These are phyloP conservation scores for human DNA, from an alignment of 2,113 vertebrate genomes.

Conservation along the genomic window DNA sequence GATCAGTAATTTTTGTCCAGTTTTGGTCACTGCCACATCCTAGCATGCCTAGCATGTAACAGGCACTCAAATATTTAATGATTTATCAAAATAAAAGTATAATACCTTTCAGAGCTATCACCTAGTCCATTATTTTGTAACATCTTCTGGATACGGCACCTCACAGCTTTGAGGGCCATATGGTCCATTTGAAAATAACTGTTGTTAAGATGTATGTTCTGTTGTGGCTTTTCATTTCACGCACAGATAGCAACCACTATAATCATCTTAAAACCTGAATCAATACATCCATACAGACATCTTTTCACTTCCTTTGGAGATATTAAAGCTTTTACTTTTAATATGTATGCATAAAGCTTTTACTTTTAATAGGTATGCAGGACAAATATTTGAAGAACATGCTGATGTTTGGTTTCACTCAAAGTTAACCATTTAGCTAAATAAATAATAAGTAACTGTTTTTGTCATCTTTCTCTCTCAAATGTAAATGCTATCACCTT, in stretches of 20 bases:
- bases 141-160: neutral
- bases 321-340: neutral
- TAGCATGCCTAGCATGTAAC: neutral
- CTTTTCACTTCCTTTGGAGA: conserved; percentile 28
- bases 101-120: neutral
- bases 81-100: neutral
- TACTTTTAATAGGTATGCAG: neutral
- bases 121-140: neutral
- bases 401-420: neutral
- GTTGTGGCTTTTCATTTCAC: neutral
- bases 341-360: neutral
- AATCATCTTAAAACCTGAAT: neutral
- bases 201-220: neutral
- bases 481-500: neutral
- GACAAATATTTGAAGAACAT: neutral
- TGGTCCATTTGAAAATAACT: neutral
- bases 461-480: conserved; percentile 11
- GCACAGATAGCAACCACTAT: neutral
- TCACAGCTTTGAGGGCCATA: neutral
- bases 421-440: conserved; percentile 31
- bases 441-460: neutral
- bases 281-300: neutral
- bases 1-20: neutral
- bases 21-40: neutral
- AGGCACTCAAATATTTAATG: neutral